Evolutionary conservation across 1,140 invertebrate genomes (phyloP).

Genomic region (Sitophilus oryzae): DNA sequence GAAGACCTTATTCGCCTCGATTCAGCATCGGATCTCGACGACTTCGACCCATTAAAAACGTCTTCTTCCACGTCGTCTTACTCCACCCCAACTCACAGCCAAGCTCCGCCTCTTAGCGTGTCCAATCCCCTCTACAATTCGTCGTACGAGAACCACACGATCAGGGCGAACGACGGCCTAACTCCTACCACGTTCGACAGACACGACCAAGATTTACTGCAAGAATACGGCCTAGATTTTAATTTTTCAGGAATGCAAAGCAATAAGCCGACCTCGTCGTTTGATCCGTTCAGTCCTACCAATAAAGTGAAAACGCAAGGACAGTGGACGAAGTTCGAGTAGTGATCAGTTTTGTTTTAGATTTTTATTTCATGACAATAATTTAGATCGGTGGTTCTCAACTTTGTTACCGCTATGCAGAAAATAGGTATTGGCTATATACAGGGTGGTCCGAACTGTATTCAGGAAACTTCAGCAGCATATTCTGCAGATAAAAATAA

Average conservation of each 20-base stretch:
- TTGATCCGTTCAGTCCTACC: constrained; percentile 28
- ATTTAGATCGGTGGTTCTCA: too few relatives aligned
- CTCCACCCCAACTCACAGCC: constrained; percentile 19
- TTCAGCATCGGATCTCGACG: constrained; percentile 51
- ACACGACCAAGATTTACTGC: constrained; percentile 49
- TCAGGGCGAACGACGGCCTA: constrained; percentile 27
- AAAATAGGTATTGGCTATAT: too few relatives aligned
- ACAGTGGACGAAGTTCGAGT: constrained; percentile 42
- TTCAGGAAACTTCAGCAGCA: too few relatives aligned
- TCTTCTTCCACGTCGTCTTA: constrained; percentile 25
- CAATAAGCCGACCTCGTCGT: constrained; percentile 16
- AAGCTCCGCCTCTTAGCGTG: constrained; percentile 34
- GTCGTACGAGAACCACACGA: constrained; percentile 37
- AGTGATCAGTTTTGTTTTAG: too few relatives aligned
- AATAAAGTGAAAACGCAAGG: constrained; percentile 36
- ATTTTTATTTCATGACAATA: too few relatives aligned
- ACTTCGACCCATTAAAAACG: constrained; percentile 56
- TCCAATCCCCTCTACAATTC: constrained; percentile 40
- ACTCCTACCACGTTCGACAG: constrained; percentile 17
- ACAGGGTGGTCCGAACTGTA: too few relatives aligned
- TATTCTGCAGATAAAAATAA: too few relatives aligned
- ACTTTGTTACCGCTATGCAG: too few relatives aligned
- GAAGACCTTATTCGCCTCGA: constrained; percentile 57
- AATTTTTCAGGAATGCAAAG: constrained; percentile 37
- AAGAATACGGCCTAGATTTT: constrained; percentile 53